Percentiles rank a stretch among this genome's conserved stretches.
These are phyloP conservation scores for Neodiprion pinetum DNA, from an alignment of 1,140 invertebrate genomes.

Conservation along the genomic window DNA sequence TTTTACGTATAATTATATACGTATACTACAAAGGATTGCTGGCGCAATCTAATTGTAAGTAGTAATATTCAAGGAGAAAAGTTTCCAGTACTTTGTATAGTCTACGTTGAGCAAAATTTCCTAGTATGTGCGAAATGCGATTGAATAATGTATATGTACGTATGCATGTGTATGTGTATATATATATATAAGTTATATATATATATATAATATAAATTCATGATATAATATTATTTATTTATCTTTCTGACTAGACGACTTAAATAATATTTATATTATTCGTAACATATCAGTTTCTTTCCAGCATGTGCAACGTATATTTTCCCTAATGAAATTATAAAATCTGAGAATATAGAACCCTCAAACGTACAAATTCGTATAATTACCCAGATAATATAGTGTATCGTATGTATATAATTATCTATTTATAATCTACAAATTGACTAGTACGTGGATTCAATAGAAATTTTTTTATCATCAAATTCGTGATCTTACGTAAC, in stretches of 20 bases:
- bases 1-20: constrained; percentile 20
- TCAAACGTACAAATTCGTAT: no score
- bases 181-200: background rate
- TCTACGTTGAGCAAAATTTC: constrained; percentile 40
- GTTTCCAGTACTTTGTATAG: background rate
- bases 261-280: background rate
- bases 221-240: background rate
- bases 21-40: background rate
- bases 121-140: constrained; percentile 31
- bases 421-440: constrained; percentile 6
- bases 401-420: background rate
- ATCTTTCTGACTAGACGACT: constrained; percentile 6
- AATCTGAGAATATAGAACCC: background rate
- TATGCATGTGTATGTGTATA: background rate
- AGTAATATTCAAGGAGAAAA: background rate
- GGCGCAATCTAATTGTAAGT: no score
- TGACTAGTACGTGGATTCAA: constrained; percentile 5
- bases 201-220: background rate
- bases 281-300: background rate
- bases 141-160: background rate
- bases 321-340: background rate
- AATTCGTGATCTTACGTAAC: background rate
- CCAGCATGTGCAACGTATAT: background rate
- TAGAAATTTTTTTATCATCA: background rate
- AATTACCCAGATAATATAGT: no score